Evolutionary conservation across 2,113 vertebrate genomes (phyloP).

Genomic region (Anhinga rufa): DNA sequence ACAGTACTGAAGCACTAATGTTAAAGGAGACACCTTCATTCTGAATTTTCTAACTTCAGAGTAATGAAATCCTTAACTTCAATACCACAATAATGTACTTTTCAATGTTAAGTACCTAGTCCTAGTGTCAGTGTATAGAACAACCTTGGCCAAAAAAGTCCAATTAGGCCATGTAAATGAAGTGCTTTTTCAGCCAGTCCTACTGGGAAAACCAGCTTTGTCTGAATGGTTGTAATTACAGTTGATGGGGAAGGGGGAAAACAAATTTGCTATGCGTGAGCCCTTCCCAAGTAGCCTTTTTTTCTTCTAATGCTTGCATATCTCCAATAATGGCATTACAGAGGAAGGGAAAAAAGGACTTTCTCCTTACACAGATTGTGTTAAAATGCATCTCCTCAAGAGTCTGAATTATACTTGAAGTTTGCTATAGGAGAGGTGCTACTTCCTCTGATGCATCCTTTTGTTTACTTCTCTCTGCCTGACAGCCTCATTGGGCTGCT

Average conservation of each 20-base stretch:
- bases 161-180: constrained; percentile 66
- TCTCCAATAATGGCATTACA: not conserved
- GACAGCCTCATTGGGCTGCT: not conserved
- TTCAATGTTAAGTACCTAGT: constrained; percentile 42
- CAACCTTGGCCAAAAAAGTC: constrained; percentile 55
- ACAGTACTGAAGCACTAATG: not conserved
- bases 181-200: constrained; percentile 31
- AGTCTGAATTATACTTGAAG: not conserved
- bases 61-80: constrained; percentile 46
- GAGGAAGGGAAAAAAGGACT: not conserved
- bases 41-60: constrained; percentile 46
- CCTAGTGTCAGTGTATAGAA: constrained; percentile 31
- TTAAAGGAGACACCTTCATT: constrained; percentile 27
- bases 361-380: not conserved
- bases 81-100: constrained; percentile 41
- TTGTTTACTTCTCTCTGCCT: not conserved
- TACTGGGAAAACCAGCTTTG: constrained; percentile 67
- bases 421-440: not conserved
- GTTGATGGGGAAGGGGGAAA: constrained; percentile 50
- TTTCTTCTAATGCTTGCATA: not conserved
- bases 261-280: constrained; percentile 52
- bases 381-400: not conserved
- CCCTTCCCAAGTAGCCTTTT: constrained; percentile 45
- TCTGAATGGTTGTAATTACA: constrained; percentile 58
- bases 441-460: not conserved